Evolutionary conservation across 2,888 invertebrate species (phyloP), one percentile per base, ranked within the genome.

Genomic region (Sinotaia quadrata): DNA sequence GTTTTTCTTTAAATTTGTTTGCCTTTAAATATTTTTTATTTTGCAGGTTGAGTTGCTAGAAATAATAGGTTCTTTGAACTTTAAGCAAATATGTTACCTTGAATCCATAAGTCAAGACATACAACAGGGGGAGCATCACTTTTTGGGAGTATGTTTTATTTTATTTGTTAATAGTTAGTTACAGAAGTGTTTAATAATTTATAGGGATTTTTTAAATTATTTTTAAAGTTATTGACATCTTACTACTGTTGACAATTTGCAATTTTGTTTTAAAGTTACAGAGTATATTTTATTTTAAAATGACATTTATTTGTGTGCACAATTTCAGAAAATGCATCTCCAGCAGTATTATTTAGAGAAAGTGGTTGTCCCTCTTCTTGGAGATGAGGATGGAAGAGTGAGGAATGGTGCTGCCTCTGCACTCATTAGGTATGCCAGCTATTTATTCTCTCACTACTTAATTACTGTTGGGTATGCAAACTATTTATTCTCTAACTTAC

Each of bases 351-450:
- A 92, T 36, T 81, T 93, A 54, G 84, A 89, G 68, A 89, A 92
- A 72, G 91, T 93, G 1, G 87, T 95, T 10, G 88, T 93, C 24
- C 89, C 91, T 15, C 88, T 94, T 71, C 87, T 95, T 1, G 91
- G 91, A 7, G 94, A 95, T 86, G 93, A 93, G 74, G 95, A 96
- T 86, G 91, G 91, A 67, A 90, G 94, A 85, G 94, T 95, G 0
- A 90, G 95, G 70, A 91, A 91, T 69, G 92, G 94, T 0, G 92
- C 94, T 0, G 91, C 93, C 0, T 89, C 90, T 56, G 91, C 93
- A 3, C 90, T 95, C 67, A 89, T 91, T 51, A 91, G 89, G 93
- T 93, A 88, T n/a, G n/a, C n/a, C n/a, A n/a, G n/a, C n/a, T n/a
- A n/a, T n/a, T n/a, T n/a, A n/a, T n/a, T n/a, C 63, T 24, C 47